These are phyloP conservation scores for Stenopsyche tienmushanensis DNA, from an alignment of 1,140 invertebrate species.

Conservation along the genomic window DNA sequence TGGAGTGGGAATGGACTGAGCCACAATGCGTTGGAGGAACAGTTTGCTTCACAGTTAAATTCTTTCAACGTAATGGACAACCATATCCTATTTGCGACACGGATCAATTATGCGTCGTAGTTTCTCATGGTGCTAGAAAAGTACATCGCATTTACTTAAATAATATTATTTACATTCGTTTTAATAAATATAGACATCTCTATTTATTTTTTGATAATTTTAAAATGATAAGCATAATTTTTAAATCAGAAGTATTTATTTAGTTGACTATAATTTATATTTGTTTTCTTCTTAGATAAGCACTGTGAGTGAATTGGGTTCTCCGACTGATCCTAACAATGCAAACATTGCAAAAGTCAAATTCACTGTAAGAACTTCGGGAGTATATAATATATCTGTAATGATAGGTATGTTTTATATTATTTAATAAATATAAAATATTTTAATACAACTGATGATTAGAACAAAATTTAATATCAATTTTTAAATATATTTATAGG, in stretches of 20 bases:
- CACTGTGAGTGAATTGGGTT: slow-evolving; percentile 81
- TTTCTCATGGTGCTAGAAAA: slow-evolving; percentile 79
- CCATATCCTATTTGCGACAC: slow-evolving; percentile 91
- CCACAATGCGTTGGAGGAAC: slow-evolving; percentile 85
- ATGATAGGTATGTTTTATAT: slow-evolving; percentile 74
- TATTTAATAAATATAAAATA: too few relatives aligned
- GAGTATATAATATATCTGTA: slow-evolving; percentile 83
- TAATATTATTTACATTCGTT: slow-evolving; percentile 1
- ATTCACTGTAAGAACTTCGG: slow-evolving; percentile 87
- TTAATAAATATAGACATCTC: too few relatives aligned
- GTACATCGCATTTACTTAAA: slow-evolving; percentile 49
- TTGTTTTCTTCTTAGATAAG: slow-evolving; percentile 57
- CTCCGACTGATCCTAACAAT: slow-evolving; percentile 77
- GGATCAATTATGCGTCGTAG: slow-evolving; percentile 83
- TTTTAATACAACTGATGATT: background rate
- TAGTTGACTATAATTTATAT: slow-evolving; percentile 8
- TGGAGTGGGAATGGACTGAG: slow-evolving; percentile 80
- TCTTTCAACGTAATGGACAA: slow-evolving; percentile 88
- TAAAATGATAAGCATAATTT: background rate
- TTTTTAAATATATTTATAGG: slow-evolving; percentile 44
- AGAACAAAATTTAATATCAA: background rate
- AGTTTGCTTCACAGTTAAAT: slow-evolving; percentile 86
- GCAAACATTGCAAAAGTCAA: slow-evolving; percentile 85
- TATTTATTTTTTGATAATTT: background rate
- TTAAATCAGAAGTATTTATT: slow-evolving; percentile 1